Evolutionary conservation across 2,113 vertebrate genomes (phyloP), one percentile per base, ranked within the genome.

Genomic region (Bungarus multicinctus): DNA sequence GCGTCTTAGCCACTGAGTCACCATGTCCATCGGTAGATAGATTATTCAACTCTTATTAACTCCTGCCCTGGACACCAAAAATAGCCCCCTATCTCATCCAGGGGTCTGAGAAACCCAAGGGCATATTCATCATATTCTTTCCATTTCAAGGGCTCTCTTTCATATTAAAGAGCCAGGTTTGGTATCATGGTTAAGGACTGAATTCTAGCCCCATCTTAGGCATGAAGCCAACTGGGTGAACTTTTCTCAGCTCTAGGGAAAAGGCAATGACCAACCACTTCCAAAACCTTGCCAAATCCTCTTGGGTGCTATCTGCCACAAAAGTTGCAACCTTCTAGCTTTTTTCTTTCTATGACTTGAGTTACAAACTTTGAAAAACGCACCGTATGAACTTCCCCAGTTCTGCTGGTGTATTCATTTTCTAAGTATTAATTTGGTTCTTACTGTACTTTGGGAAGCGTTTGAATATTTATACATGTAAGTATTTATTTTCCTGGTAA

Each of bases 401-500:
- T 95, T 96, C 93, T 94, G 94, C 92, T 92, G 91, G 74, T 90
- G 91, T 22, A 2, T 94, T 97, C 89, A 86, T 95, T 95, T 95
- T 91, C 90, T 91, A 90, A 93, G 94, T 93, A 94, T 89, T 96
- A 96, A 95, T 95, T 95, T 86, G 22, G 94, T 87, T 89, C 85
- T 94, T 74, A 22, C 93, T 91, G 94, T 87, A 94, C 94, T 94
- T 97, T 89, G 94, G 95, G 94, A 96, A 96, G 91, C 0, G 22
- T 97, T 96, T 98, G 96, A 98, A 97, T 98, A 98, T 98, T 98
- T 98, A 97, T 98, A 97, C 93, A 96, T 97, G 94, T 96, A 97
- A 97, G 97, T 97, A 97, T 98, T 98, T 98, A 97, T 98, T 98
- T 98, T 98, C 97, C 94, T 95, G 97, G 97, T 97, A 98, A 98